Base-by-base conservation (phyloP, 2,888 invertebrate species). In the Agrotis segetum region DNA sequence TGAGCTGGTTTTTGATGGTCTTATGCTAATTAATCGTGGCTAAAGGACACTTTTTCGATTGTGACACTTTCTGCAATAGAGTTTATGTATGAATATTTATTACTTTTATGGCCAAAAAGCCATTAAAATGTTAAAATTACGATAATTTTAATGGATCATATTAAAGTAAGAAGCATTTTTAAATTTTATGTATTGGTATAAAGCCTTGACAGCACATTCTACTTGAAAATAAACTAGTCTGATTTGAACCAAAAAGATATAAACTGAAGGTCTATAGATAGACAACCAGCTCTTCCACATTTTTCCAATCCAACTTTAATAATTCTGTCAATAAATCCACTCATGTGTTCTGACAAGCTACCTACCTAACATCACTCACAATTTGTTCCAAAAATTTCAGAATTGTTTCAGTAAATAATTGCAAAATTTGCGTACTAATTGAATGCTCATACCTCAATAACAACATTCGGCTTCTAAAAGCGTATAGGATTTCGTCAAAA, bases 401-500 rank as follows among this genome's bases (percentile, higher is more conserved):
- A 0, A 2, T 11, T 47, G 47, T 29, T 58, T 69, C n/a, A 24
- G 47, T 7, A 11, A 21, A 24, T 47, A 14, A 67, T 50, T 67
- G 21, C n/a, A 21, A 40, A n/a, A 81, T 80, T 50, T 53, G 47
- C 50, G 11, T 68, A 60, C 59, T 52, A 60, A 60, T 56, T 70
- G 29, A 71, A 76, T 65, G 52, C 40, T 49, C 53, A 71, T 73
- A 69, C 74, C 72, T 76, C 50, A 40, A 49, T 52, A 77, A 67
- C 44, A 65, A 69, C 70, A 46, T 19, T 40, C 24, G 34, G 67
- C 60, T 77, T 67, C 67, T 66, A 67, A 67, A 61, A 60, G 16
- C 64, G 29, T 67, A 67, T 76, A 61, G n/a, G 47, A 69, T 83
- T 83, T 77, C 62, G 52, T 52, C 56, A 63, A 69, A 74, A 69